Base-by-base conservation (phyloP, 1,140 invertebrate species). In the Stegodyphus dumicola region DNA sequence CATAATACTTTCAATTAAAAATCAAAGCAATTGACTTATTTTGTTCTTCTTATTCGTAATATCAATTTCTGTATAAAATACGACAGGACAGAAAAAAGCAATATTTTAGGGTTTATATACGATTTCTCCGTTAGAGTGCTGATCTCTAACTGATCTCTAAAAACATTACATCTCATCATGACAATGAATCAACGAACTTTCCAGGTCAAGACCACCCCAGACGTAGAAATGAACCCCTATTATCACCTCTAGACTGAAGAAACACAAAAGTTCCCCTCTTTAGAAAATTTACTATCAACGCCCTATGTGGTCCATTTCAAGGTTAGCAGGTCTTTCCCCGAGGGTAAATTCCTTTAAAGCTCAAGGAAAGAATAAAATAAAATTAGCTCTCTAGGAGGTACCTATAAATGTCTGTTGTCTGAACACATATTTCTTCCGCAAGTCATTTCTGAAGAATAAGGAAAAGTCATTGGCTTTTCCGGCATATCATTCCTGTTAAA, bases 231-330 rank as follows among this genome's bases (percentile, higher is more conserved):
- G 53, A 51, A 65, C 77, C 77, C 65, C 77, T 77, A 77, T 77
- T 77, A 77, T 77, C 76, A 77, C 76, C 64, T 77, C 66, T 17
- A 71, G 69, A 11, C 69, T n/a, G 33, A 71, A n/a, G 18, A 11
- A 78, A 65, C 77, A 78, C 77, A 69, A 78, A 78, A 69, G 64
- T 18, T 69, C 33, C 49, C 64, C 77, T 78, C 65, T 77, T 77
- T 65, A 77, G 53, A 77, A 77, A 77, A 77, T 77, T 77, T 77
- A 77, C 75, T 64, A 69, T 53, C 77, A 78, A 69, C 49, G 51
- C 65, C 64, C 65, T 67, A 78, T 69, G 65, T 78, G 65, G 77
- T 78, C 77, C 17, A 69, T 53, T 78, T 78, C 65, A 78, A 69
- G 77, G 77, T 69, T 49, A 69, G 65, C 77, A 18, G 51, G 15